Base-by-base conservation (phyloP, 2,888 invertebrate species). In the Noctuana brunneofusca region DNA sequence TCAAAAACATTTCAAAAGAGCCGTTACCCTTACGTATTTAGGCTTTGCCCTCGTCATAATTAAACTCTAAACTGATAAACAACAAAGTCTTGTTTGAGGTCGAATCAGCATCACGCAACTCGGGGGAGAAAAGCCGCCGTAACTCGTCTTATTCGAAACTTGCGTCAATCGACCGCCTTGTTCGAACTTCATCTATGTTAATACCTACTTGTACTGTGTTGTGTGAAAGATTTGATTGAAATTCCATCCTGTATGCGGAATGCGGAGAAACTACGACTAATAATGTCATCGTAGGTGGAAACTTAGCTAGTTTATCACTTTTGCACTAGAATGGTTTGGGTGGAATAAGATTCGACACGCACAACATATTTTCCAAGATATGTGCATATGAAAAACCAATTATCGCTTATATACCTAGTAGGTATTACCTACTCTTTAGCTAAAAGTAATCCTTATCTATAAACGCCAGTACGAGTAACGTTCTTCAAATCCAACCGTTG, bases 81-180 rank as follows among this genome's bases (percentile, higher is more conserved):
- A 83, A 80, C 80, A 83, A 85, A 86, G 79, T 83, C 55, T 55
- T 50, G 55, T 62, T 55, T 79, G 80, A 77, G 72, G 80, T 81
- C 78, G 81, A 80, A 80, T 81, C 81, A 79, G 76, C 83, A 81
- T 86, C 84, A 87, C 85, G 85, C 84, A 80, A 83, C 78, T 84
- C 78, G 73, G 71, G 78, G 82, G 81, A 80, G 82, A 82, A 85
- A 46, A 46, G 46, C 46, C 20, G 77, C 80, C 83, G 86, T 83
- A 83, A 8, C 43, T 53, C 52, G 43, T 32, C 52, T n/a, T 22
- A 52, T 53, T 53, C 11, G 30, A 43, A 53, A 59, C 43, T 43
- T 59, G 43, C 20, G 30, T 35, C 22, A 22, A 46, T 46, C 53
- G 53, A 18, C 16, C 50, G 38, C 38, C 38, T 58, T 35, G 38